These are phyloP conservation scores for human (Homo sapiens) DNA, from an alignment of 2,113 vertebrate genomes.

Conservation along the genomic window DNA sequence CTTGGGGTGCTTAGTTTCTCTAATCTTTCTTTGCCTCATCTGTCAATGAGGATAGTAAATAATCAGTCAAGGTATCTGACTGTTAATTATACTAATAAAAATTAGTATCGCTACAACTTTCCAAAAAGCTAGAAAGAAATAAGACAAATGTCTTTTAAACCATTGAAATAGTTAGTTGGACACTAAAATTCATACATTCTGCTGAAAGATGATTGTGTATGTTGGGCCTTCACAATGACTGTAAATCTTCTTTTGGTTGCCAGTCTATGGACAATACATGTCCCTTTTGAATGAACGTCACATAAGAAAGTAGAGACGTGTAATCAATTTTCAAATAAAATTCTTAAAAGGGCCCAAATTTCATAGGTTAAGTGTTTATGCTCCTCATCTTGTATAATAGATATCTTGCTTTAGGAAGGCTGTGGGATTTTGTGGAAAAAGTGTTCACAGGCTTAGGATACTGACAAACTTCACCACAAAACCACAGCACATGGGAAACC, in stretches of 20 bases:
- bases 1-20: not conserved
- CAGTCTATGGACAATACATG: not conserved
- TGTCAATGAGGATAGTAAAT: not conserved
- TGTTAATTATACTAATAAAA: not conserved
- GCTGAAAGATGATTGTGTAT: not conserved
- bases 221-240: not conserved
- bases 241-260: not conserved
- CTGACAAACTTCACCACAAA: not conserved
- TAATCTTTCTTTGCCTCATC: not conserved
- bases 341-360: not conserved
- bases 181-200: not conserved
- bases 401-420: not conserved
- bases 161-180: not conserved
- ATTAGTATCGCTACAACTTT: not conserved
- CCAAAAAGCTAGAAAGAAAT: not conserved
- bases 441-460: not conserved
- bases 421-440: not conserved
- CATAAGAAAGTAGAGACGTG: not conserved
- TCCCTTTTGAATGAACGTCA: not conserved
- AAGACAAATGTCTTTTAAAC: not conserved
- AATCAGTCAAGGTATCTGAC: not conserved
- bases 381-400: not conserved
- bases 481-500: not conserved
- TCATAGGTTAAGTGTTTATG: not conserved
- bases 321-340: not conserved